Evolutionary conservation across 2,113 vertebrate species (phyloP), one percentile per base, ranked within the genome.

Genomic region (Brachypteracias leptosomus): DNA sequence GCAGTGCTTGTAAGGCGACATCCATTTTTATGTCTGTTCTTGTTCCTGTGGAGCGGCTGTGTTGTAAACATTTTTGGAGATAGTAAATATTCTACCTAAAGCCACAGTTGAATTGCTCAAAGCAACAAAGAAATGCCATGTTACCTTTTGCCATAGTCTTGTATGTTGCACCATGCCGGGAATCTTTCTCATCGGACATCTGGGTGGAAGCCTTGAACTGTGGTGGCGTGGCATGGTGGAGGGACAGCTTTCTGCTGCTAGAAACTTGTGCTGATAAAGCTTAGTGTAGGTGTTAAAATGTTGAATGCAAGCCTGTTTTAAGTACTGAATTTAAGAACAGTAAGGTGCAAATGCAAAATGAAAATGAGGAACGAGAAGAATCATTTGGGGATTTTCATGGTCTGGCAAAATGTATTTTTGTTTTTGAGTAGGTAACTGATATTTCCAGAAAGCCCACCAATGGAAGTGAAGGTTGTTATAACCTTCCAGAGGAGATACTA

Each of bases 141-240:
- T 51, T 78, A n/a, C 24, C 9, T 62, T 36, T 29, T 82, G 44
- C 46, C 3, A 6, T 20, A 19, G 31, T 3, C 15, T 20, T 35
- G 16, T 25, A 20, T 3, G 1, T 47, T 52, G 16, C 51, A 13
- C 13, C 19, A 17, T 0, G 4, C 38, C 38, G 55, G 61, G n/a
- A 63, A 71, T 10, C 47, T 59, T 55, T 87, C 36, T 57, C 16
- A 19, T 9, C 5, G 19, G 22, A 11, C 0, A 0, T n/a, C 2
- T 2, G 3, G 5, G 29, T 55, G 15, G 36, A 63, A 72, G 21
- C 29, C 25, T 21, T 13, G 36, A 5, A 2, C 5, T 49, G 18
- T 1, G 3, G 4, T 36, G 38, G 25, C 19, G 6, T n/a, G 42
- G 25, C 19, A 21, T 28, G 44, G 31, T 0, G 6, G 8, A n/a